Evolutionary conservation across 2,888 invertebrate genomes (phyloP), one percentile per base, ranked within the genome.

Genomic region (Drosophila flavopinicola): DNA sequence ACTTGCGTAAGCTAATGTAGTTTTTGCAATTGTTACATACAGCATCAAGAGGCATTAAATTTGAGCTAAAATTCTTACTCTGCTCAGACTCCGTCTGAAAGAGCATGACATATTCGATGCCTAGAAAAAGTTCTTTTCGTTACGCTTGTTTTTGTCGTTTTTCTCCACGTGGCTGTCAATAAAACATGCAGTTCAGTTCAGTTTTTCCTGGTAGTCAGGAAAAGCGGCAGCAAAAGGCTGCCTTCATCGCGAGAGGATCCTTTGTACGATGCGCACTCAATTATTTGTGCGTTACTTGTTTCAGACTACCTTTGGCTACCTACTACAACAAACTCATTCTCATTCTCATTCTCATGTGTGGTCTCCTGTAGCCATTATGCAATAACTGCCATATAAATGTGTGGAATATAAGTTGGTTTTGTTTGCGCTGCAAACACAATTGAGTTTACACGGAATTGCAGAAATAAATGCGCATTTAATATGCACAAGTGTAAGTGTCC

Each of bases 211-310:
- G 11, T 15, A 13, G 52, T 6, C 25, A 11, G 24, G 10, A 30
- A 25, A 32, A 33, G 10, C 10, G 11, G 10, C n/a, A n/a, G n/a
- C n/a, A n/a, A n/a, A n/a, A 6, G 17, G 7, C 10, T 9, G 4
- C 39, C 20, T 24, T 35, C 53, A 48, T 54, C 13, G 59, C 32
- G 35, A 27, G 58, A 13, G 3, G 29, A 61, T 67, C 74, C 85
- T 74, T 78, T 78, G 85, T 67, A 35, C 53, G 37, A 29, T 17
- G 54, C 52, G 47, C 49, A 69, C 65, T 75, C 85, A 82, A 85
- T 80, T 80, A 80, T 75, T 82, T 72, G 69, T 64, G 69, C 56
- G 66, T 72, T 75, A 66, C 66, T 52, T 66, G 52, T 61, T 66
- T 58, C 82, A 66, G 61, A 41, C 67, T 54, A 48, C 80, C 73